Percentiles rank a stretch among this genome's conserved stretches.
phyloP scores from a whole-genome alignment of 2,113 vertebrate species.

The Sitta europaea region DNA sequence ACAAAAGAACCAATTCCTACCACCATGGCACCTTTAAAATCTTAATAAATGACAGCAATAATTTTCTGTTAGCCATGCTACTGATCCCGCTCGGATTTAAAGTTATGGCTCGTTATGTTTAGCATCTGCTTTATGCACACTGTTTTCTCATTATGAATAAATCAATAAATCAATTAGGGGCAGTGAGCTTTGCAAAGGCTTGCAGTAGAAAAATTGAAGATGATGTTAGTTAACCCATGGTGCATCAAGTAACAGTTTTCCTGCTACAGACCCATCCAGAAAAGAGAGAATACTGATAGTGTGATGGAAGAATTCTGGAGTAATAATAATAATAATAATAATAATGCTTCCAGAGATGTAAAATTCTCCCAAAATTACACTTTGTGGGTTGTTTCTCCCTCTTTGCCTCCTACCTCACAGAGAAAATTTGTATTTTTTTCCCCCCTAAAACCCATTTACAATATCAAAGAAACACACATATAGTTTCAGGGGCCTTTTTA shows the following conservation, averaged over 20 bases:
- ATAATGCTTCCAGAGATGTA: background rate
- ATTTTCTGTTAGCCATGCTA: slow-evolving; percentile 30
- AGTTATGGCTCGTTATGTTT: slow-evolving; percentile 50
- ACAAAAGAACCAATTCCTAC: background rate
- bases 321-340: background rate
- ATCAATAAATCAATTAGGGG: slow-evolving; percentile 68
- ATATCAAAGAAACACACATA: background rate
- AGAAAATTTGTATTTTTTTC: background rate
- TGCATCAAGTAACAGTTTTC: background rate
- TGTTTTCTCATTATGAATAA: slow-evolving; percentile 65
- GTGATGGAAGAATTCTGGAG: too few species aligned
- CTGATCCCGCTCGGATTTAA: slow-evolving; percentile 36
- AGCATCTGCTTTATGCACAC: slow-evolving; percentile 58
- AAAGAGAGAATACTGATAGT: background rate
- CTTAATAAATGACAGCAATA: slow-evolving; percentile 32
- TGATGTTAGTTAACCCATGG: background rate
- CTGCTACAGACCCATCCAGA: background rate
- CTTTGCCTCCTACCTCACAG: background rate
- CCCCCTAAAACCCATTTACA: background rate
- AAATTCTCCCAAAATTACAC: background rate
- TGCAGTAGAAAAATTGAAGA: background rate
- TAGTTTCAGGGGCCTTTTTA: background rate
- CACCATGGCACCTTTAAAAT: background rate
- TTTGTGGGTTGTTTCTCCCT: background rate
- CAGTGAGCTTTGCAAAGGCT: background rate